Evolutionary conservation across 2,888 invertebrate species (phyloP).

Genomic region (Falcaria lacertinaria): DNA sequence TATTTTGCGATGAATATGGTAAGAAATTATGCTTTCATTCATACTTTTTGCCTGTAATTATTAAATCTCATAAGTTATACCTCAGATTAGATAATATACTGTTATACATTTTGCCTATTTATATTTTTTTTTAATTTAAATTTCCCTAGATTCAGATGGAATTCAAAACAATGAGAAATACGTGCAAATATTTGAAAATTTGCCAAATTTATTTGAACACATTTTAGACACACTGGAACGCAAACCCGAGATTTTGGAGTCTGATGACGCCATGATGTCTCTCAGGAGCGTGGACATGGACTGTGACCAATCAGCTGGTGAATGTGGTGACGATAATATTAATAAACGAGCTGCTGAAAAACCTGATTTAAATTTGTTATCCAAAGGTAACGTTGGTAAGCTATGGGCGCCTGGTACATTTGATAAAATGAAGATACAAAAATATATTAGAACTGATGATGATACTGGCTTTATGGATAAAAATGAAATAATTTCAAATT

Average conservation of each 20-base stretch:
- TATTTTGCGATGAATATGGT: neutral
- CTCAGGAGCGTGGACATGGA: slow-evolving; percentile 19
- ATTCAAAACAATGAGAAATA: slow-evolving; percentile 27
- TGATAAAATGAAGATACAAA: too few relatives aligned
- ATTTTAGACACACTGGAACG: slow-evolving; percentile 39
- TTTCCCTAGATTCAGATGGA: slow-evolving; percentile 21
- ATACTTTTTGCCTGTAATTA: too few relatives aligned
- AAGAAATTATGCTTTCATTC: neutral
- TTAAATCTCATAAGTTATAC: too few relatives aligned
- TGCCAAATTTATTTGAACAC: slow-evolving; percentile 33
- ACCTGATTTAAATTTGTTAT: neutral
- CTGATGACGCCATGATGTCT: slow-evolving; percentile 29
- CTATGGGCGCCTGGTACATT: neutral
- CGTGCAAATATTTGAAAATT: slow-evolving; percentile 37
- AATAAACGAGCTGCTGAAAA: slow-evolving; percentile 12
- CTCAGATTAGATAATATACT: too few relatives aligned
- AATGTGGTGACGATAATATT: neutral
- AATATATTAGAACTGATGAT: neutral
- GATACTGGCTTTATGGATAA: neutral
- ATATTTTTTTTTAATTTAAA: slow-evolving; percentile 6
- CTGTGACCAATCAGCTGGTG: neutral
- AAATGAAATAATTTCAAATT: neutral
- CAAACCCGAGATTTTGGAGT: slow-evolving; percentile 48
- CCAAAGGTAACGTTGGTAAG: neutral
- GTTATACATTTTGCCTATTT: too few relatives aligned